A percentile compares a stretch with the other conserved stretches of the same genome.
Evolutionary conservation across 2,888 invertebrate species (phyloP).

Genomic region (Sepioteuthis lessoniana): DNA sequence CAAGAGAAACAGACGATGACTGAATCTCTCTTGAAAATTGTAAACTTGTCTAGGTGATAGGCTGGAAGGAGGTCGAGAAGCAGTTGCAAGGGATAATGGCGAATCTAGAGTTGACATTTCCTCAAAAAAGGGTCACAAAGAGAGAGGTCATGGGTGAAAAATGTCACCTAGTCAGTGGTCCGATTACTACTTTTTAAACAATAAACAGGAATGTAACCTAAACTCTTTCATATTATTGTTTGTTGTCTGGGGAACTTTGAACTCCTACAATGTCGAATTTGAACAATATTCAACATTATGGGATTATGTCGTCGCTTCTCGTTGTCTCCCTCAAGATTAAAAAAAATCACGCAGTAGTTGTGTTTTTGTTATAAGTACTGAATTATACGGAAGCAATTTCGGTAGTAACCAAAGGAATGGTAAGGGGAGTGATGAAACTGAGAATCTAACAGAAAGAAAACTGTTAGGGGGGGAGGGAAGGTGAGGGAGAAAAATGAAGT

Average conservation of each 20-base stretch:
- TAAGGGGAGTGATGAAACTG: not conserved
- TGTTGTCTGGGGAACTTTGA: not conserved
- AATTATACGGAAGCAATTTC: not conserved
- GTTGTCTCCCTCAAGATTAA: not conserved
- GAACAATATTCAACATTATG: not conserved
- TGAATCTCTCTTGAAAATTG: not conserved
- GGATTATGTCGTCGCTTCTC: not conserved
- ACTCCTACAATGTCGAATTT: not conserved
- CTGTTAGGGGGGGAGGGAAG: not conserved
- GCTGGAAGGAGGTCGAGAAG: not conserved
- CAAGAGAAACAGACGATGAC: not conserved
- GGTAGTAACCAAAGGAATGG: not conserved
- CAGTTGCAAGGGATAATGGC: not conserved
- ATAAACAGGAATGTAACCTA: not conserved
- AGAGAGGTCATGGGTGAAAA: not conserved
- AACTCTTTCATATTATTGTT: not conserved
- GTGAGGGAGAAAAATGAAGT: not conserved
- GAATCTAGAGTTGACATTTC: not conserved
- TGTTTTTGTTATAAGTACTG: not conserved
- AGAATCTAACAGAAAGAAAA: not conserved
- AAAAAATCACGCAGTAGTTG: not conserved
- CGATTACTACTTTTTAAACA: not conserved
- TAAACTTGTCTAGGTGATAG: constrained; percentile 18
- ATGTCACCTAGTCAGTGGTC: not conserved
- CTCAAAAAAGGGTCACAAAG: not conserved